Base-by-base conservation (phyloP, 2,113 vertebrate genomes). In the Mus pahari region DNA sequence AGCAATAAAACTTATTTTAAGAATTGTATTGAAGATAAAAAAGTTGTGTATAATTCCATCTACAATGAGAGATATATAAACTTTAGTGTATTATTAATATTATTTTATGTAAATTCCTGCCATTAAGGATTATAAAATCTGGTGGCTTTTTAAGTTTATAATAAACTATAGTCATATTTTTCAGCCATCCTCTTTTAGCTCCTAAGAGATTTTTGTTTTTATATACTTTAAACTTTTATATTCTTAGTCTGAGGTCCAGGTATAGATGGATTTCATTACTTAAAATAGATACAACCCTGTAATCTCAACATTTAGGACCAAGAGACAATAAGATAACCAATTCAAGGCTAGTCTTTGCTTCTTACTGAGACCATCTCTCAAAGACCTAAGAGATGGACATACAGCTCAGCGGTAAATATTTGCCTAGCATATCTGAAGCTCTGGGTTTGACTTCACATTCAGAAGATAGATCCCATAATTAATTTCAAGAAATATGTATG, bases 401-500 rank as follows among this genome's bases (percentile, higher is more conserved):
- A 4, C 22, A 26, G 58, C 42, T 50, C 31, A 64, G 55, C 33
- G 6, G 17, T 77, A 48, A 36, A 13, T 20, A 31, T 73, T 77
- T 79, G 42, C 26, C 22, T 66, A 66, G 42, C 74, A 78, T 26
- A 45, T 17, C 11, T 55, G 45, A 64, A 50, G 26, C 13, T 8
- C 12, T 10, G 17, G 42, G 42, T 50, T 78, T 36, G 22, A 50
- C 60, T 48, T 12, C 20, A 64, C 31, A 64, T 39, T 22, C 33
- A 64, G 13, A 36, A 78, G 48, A 64, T 8, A 62, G 19, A 42
- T 71, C 36, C 62, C 26, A 58, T 87, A 97, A 94, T 93, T 58
- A 82, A n/a, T 77, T 42, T 96, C 97, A 96, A 90, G 68, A 83
- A 97, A 97, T 96, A 94, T 88, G 70, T 86, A 36, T 36, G 66